Base-by-base conservation (phyloP, 2,888 invertebrate species). In the Syrphus vitripennis region DNA sequence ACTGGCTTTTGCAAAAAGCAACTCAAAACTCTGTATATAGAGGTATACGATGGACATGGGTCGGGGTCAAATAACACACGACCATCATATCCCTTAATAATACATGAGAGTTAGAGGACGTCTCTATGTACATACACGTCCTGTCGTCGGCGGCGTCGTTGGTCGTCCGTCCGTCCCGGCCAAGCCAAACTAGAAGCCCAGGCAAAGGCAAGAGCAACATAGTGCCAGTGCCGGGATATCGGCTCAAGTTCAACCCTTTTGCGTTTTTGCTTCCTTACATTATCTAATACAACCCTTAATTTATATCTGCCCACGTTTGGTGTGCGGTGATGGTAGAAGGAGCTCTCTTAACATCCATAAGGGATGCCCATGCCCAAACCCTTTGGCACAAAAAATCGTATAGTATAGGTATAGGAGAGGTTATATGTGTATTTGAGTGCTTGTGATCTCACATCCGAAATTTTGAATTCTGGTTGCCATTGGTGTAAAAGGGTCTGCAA, bases 41-140 rank as follows among this genome's bases (percentile, higher is more conserved):
- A 19, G 48, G 37, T 77, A 71, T 77, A 48, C 40, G 82, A 86
- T 86, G 86, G 86, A 86, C 86, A 86, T 86, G 86, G 86, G 86
- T 86, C 86, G 86, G 86, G 86, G 86, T 86, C 86, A 86, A 86
- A 86, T 86, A 86, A 86, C 86, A 86, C 86, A 82, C 86, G 86
- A 86, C 86, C 86, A 86, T 86, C 86, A 86, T 86, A 74, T 86
- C 77, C 86, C 86, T 82, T 82, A 86, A 86, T 86, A 86, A 78
- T 86, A 82, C 70, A 86, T 86, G 86, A 86, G 77, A 82, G 77
- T 63, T 74, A 82, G 65, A 86, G 86, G 86, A 86, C 86, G 82
- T 72, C 69, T 83, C 55, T 81, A 65, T 59, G 57, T 81, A 84
- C 55, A 77, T 81, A 81, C 69, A 74, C 69, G 55, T 81, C 67